Conservation (phyloP, 2,797 vertebrate species). For the Ptychadena robeensis region DNA sequence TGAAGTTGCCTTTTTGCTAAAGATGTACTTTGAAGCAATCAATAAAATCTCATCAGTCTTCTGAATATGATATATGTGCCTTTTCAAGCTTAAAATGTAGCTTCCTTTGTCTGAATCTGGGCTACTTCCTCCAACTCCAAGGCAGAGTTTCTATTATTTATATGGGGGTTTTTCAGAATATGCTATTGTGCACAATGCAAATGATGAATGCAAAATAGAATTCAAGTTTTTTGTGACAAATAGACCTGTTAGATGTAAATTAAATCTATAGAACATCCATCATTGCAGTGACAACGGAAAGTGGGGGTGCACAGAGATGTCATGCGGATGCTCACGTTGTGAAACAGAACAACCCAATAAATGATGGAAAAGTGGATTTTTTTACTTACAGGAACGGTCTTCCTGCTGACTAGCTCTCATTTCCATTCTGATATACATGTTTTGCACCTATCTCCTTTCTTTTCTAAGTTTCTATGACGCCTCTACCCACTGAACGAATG, state of each 20-base stretch:
- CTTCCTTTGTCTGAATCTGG: constrained; percentile 17
- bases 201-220: neutral
- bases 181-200: constrained; percentile 20
- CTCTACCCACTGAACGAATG: no score
- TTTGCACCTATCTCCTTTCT: neutral
- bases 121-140: constrained; percentile 11
- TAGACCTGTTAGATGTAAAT: constrained; percentile 1
- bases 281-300: neutral
- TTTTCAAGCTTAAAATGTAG: constrained; percentile 29
- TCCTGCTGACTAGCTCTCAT: neutral
- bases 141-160: constrained; percentile 11
- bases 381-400: neutral
- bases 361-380: neutral
- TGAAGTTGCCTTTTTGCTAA: constrained; percentile 58
- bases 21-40: constrained; percentile 55
- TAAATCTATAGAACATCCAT: constrained; percentile 14
- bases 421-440: neutral
- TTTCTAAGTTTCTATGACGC: neutral
- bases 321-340: neutral
- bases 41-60: constrained; percentile 55
- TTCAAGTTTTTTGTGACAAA: constrained; percentile 34
- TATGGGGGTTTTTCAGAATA: constrained; percentile 24
- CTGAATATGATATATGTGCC: constrained; percentile 50
- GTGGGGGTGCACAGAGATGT: neutral
- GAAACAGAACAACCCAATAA: neutral